Conservation (phyloP, 2,113 vertebrate genomes). For the Piliocolobus tephrosceles region DNA sequence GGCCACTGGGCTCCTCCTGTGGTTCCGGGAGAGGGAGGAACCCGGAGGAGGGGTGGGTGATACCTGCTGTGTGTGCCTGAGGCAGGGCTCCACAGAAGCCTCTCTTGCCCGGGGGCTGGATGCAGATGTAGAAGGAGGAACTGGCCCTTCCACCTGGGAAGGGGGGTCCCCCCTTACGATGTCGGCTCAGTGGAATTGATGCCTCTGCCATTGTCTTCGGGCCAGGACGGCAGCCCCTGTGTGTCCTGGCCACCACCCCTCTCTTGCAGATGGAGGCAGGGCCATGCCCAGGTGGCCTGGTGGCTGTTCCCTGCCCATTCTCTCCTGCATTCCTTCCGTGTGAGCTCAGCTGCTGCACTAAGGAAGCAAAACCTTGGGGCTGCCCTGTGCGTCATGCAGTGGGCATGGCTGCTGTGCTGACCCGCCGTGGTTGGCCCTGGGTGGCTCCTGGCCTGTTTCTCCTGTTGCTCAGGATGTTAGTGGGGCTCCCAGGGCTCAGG, state of each 20-base stretch:
- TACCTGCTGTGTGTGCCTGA: neutral
- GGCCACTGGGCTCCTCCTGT: neutral
- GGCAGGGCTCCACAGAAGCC: constrained; percentile 20
- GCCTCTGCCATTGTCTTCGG: neutral
- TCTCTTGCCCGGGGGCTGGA: constrained; percentile 9
- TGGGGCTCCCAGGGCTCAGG: neutral
- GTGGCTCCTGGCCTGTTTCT: neutral
- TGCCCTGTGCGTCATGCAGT: neutral
- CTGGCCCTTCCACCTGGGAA: neutral
- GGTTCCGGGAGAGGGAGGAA: neutral
- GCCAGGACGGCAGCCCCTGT: neutral
- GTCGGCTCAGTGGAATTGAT: neutral
- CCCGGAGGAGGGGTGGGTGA: neutral
- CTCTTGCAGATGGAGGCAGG: neutral
- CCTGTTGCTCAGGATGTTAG: neutral
- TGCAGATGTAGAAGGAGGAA: neutral
- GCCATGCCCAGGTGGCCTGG: neutral
- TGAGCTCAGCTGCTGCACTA: constrained; percentile 18
- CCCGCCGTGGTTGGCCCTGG: neutral
- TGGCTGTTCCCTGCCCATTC: neutral
- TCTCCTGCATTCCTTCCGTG: neutral
- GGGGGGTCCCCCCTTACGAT: neutral
- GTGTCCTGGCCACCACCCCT: neutral
- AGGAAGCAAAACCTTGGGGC: constrained; percentile 51
- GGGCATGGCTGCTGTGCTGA: neutral